phyloP scores from a whole-genome alignment of 2,797 vertebrate genomes.

The Anabas testudineus region DNA sequence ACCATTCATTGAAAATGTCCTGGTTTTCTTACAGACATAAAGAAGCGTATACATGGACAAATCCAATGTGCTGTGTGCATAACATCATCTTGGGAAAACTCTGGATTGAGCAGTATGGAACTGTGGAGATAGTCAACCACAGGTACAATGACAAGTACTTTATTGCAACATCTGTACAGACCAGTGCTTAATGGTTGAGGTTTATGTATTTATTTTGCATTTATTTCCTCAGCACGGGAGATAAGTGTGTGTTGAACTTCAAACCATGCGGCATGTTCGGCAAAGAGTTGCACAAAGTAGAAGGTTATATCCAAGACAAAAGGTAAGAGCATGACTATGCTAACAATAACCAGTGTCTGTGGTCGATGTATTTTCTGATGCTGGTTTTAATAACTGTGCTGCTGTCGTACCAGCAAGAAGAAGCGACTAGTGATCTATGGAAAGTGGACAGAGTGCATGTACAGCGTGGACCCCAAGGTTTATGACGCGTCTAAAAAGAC shows the following conservation, averaged over 20 bases:
- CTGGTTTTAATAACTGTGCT: conserved; percentile 12
- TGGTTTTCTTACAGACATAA: conserved; percentile 85
- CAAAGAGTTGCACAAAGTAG: conserved; percentile 96
- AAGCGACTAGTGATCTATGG: conserved; percentile 93
- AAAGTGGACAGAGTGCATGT: conserved; percentile 98
- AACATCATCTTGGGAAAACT: conserved; percentile 98
- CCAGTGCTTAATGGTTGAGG: not conserved
- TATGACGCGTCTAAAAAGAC: conserved; percentile 88
- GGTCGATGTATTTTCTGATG: not conserved
- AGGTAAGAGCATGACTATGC: conserved; percentile 80
- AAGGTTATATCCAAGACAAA: conserved; percentile 95
- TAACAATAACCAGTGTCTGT: accelerated
- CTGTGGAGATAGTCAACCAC: conserved; percentile 95
- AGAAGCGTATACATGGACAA: conserved; percentile 96
- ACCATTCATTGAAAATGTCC: not conserved
- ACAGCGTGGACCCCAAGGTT: conserved; percentile 88
- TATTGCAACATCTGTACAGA: not conserved
- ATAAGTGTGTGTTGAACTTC: conserved; percentile 95
- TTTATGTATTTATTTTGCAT: conserved; percentile 8
- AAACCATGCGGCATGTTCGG: conserved; percentile 95
- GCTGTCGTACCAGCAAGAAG: conserved; percentile 87
- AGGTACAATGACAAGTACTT: conserved; percentile 81
- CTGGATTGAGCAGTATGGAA: conserved; percentile 98
- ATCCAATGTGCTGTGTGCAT: conserved; percentile 97
- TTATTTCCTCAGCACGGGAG: conserved; percentile 88